Evolutionary conservation across 2,113 vertebrate genomes (phyloP), one percentile per base, ranked within the genome.

Genomic region (Helogale parvula): DNA sequence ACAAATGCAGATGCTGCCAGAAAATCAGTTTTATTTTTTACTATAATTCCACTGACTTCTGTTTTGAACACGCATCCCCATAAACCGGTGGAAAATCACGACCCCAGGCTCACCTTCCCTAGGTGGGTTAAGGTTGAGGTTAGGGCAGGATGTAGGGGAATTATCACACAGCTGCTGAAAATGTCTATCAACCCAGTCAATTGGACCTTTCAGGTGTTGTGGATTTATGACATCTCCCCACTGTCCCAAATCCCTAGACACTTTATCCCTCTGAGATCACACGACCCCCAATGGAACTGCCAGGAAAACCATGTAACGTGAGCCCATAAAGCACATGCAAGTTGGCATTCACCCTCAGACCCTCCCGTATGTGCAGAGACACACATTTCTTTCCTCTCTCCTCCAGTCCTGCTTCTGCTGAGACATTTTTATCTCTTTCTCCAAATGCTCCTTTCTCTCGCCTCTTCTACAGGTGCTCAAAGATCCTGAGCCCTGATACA

Each of bases 1-100:
- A 88, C 23, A 92, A 50, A 57, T 41, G 65, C 38, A 94, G 60
- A 74, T 33, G 29, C 88, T 87, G 9, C 80, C 14, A 86, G 76
- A 52, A 97, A 94, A 54, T 7, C 69, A 54, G 38, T 47, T 60
- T 76, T 50, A 33, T 88, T 65, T 90, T 50, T 80, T 57, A 60
- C 83, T 65, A 9, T 29, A 92, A 29, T 68, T 79, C 45, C 29
- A 83, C 35, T 79, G 86, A 77, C 79, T 92, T 90, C 69, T 57
- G 21, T 80, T 89, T 90, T 97, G 68, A 38, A 85, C 25, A 91
- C 17, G 8, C 41, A 38, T 38, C 15, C 65, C 33, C 2, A 16
- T 29, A 74, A 50, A 15, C 41, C 69, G 35, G 52, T 29, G n/a
- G 27, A 13, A 8, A 29, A 65, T 71, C 27, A 38, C 9, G 25